These are phyloP conservation scores for Villa cingulata DNA, from an alignment of 2,888 invertebrate genomes.

Conservation along the genomic window DNA sequence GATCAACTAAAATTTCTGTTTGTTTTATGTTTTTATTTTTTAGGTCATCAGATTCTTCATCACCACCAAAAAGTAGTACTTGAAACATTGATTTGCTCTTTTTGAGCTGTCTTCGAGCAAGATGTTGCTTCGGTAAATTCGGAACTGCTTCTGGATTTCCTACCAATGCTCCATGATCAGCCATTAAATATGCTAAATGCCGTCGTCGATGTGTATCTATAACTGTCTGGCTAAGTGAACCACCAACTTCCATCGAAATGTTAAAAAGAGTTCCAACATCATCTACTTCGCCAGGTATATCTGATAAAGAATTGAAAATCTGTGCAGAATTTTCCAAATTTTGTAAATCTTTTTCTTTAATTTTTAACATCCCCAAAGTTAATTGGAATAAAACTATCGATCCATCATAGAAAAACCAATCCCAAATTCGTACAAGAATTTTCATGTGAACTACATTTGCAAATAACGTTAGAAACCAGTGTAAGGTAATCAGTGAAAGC, in stretches of 20 bases:
- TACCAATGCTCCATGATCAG: slow-evolving; percentile 86
- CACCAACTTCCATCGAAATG: slow-evolving; percentile 59
- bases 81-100: slow-evolving; percentile 84
- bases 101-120: slow-evolving; percentile 73
- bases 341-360: slow-evolving; percentile 68
- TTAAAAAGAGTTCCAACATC: slow-evolving; percentile 71
- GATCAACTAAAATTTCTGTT: slow-evolving; percentile 95
- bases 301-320: slow-evolving; percentile 93
- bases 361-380: slow-evolving; percentile 87
- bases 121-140: slow-evolving; percentile 87
- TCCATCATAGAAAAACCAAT: slow-evolving; percentile 92
- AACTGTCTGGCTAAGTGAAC: slow-evolving; percentile 61
- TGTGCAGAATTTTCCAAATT: slow-evolving; percentile 89
- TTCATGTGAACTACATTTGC: slow-evolving; percentile 95
- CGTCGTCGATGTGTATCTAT: slow-evolving; percentile 76
- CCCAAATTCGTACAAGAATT: slow-evolving; percentile 87
- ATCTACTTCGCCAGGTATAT: slow-evolving; percentile 87
- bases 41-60: slow-evolving; percentile 56
- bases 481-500: slow-evolving; percentile 85
- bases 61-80: slow-evolving; percentile 69
- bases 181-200: slow-evolving; percentile 91
- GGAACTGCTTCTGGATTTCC: slow-evolving; percentile 79
- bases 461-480: slow-evolving; percentile 96
- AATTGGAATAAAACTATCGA: slow-evolving; percentile 88
- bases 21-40: slow-evolving; percentile 95